Conservation (phyloP, 2,888 invertebrate species). For the Calliphora vomitoria region DNA sequence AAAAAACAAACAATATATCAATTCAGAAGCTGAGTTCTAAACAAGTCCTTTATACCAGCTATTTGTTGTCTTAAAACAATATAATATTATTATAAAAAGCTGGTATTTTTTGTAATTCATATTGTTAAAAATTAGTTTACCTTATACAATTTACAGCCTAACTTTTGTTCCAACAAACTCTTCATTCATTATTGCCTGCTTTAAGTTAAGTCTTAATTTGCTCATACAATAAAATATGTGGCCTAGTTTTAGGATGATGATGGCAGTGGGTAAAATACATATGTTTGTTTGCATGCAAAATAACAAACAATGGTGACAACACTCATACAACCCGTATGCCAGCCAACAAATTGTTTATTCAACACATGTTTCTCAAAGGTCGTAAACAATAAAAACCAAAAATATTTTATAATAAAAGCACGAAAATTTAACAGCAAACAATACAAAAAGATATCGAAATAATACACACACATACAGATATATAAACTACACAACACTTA, state of each 20-base stretch:
- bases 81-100: neutral
- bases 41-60: too few species aligned
- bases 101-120: neutral
- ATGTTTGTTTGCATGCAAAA: conserved; percentile 12
- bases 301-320: conserved; percentile 36
- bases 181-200: neutral
- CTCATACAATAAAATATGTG: conserved; percentile 10
- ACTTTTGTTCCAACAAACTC: neutral
- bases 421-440: neutral
- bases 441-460: conserved; percentile 21
- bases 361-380: conserved; percentile 67
- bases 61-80: neutral
- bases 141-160: neutral
- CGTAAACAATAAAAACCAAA: conserved; percentile 47
- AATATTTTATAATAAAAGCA: conserved; percentile 39
- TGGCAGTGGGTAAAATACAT: neutral
- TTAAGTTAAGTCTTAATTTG: neutral
- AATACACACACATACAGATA: neutral
- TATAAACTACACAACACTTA: neutral
- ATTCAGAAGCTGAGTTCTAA: too few species aligned
- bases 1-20: neutral
- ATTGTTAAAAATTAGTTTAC: neutral
- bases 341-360: conserved; percentile 64
- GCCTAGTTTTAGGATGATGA: conserved; percentile 20
- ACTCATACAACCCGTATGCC: conserved; percentile 1